phyloP scores from a whole-genome alignment of 2,797 vertebrate species.

The Melanogrammus aeglefinus region DNA sequence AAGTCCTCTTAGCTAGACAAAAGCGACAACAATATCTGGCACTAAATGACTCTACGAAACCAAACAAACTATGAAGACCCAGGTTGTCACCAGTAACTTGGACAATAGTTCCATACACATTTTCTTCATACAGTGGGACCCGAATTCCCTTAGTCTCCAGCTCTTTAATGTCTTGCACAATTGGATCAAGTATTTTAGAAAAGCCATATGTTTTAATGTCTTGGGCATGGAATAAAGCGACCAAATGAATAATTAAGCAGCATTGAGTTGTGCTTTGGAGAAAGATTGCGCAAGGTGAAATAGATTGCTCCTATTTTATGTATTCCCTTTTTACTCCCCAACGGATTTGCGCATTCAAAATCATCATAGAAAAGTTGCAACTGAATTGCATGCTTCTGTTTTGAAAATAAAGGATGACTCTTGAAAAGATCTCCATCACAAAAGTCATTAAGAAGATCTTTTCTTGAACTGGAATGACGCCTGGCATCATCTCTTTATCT shows the following conservation, averaged over 20 bases:
- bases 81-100: background rate
- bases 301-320: constrained; percentile 20
- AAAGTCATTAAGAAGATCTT: constrained; percentile 22
- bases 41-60: background rate
- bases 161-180: constrained; percentile 18
- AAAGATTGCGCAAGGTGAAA: constrained; percentile 22
- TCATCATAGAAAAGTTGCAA: constrained; percentile 11
- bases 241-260: constrained; percentile 15
- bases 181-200: constrained; percentile 10
- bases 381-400: background rate
- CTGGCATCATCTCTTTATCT: constrained; percentile 27
- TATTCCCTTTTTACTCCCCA: constrained; percentile 14
- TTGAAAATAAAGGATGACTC: too few relatives aligned
- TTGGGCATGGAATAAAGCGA: constrained; percentile 21
- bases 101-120: background rate
- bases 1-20: background rate
- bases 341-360: constrained; percentile 7
- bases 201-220: constrained; percentile 22
- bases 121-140: constrained; percentile 5
- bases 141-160: constrained; percentile 20
- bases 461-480: constrained; percentile 12
- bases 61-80: background rate
- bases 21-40: constrained; percentile 2
- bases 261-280: constrained; percentile 1
- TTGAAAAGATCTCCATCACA: background rate